These are phyloP conservation scores for Lateolabrax maculatus DNA, from an alignment of 2,797 vertebrate species.

Conservation along the genomic window DNA sequence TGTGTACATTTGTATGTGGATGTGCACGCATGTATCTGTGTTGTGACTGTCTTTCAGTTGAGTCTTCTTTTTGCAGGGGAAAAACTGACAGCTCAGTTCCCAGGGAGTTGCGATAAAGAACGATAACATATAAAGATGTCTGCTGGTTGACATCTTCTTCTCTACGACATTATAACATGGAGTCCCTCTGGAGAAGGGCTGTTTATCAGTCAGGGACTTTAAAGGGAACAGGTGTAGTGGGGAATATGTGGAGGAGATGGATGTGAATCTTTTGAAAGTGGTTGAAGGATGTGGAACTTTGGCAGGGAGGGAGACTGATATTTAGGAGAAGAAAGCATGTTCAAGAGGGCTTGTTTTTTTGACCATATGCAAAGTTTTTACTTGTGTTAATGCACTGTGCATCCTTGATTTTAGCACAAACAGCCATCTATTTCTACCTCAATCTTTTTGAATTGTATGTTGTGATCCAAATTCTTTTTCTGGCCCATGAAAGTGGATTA, in stretches of 20 bases:
- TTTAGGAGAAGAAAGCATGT: slow-evolving; percentile 4
- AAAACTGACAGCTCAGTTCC: slow-evolving; percentile 35
- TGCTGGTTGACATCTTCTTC: slow-evolving; percentile 49
- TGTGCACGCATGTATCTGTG: not conserved
- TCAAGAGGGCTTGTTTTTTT: slow-evolving; percentile 1
- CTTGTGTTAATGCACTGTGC: slow-evolving; percentile 8
- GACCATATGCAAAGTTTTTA: not conserved
- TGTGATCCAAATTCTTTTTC: slow-evolving; percentile 59
- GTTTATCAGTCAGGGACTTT: slow-evolving; percentile 45
- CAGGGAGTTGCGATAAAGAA: slow-evolving; percentile 43
- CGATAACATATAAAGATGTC: slow-evolving; percentile 49
- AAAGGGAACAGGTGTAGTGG: slow-evolving; percentile 31
- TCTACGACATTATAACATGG: slow-evolving; percentile 28
- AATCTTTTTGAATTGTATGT: slow-evolving; percentile 48
- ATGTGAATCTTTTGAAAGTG: slow-evolving; percentile 34
- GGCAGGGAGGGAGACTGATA: not conserved
- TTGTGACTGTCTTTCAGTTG: slow-evolving; percentile 22
- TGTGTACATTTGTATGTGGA: slow-evolving; percentile 13
- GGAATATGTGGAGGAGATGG: slow-evolving; percentile 31
- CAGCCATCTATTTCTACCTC: slow-evolving; percentile 31
- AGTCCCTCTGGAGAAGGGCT: slow-evolving; percentile 24
- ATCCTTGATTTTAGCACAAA: slow-evolving; percentile 34
- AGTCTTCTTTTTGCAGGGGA: not conserved
- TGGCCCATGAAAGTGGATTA: slow-evolving; percentile 74
- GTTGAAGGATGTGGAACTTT: not conserved